Percentiles rank a stretch among this genome's conserved stretches.
These are phyloP conservation scores for Alligator mississippiensis DNA, from an alignment of 2,113 vertebrate species.

Conservation along the genomic window DNA sequence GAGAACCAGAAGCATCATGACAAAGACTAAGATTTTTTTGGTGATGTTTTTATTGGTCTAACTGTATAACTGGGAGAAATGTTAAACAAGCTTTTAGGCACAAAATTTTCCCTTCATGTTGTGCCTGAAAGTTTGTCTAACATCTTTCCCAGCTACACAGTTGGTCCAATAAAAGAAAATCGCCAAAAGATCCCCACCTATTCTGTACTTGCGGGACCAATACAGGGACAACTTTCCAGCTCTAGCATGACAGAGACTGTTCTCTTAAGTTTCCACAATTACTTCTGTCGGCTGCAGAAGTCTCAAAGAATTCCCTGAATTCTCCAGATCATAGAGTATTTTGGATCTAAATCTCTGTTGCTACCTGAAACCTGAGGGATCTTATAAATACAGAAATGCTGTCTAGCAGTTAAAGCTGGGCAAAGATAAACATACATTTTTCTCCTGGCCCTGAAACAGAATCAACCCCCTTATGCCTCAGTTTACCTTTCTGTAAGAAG, in stretches of 20 bases:
- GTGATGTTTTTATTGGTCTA: too few species aligned
- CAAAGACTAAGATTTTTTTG: too few species aligned
- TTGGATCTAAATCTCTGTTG: not conserved
- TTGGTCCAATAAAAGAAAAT: too few species aligned
- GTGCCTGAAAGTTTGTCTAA: too few species aligned
- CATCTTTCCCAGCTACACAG: too few species aligned
- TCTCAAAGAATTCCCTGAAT: not conserved
- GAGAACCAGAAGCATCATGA: not conserved
- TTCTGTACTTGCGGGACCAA: too few species aligned
- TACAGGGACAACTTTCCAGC: not conserved
- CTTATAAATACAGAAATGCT: not conserved
- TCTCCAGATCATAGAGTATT: not conserved
- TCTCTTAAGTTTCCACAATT: not conserved
- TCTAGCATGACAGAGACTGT: fast-evolving
- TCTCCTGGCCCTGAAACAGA: not conserved
- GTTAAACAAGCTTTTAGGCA: too few species aligned
- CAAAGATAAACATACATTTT: not conserved
- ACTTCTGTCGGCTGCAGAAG: not conserved
- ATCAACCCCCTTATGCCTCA: not conserved
- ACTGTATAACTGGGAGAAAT: too few species aligned
- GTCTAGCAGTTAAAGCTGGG: not conserved
- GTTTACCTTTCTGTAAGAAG: not conserved
- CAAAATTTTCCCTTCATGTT: too few species aligned
- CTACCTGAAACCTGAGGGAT: not conserved
- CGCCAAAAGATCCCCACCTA: too few species aligned